Conservation (phyloP, 2,797 vertebrate species). For the Phrynocephalus forsythii region DNA sequence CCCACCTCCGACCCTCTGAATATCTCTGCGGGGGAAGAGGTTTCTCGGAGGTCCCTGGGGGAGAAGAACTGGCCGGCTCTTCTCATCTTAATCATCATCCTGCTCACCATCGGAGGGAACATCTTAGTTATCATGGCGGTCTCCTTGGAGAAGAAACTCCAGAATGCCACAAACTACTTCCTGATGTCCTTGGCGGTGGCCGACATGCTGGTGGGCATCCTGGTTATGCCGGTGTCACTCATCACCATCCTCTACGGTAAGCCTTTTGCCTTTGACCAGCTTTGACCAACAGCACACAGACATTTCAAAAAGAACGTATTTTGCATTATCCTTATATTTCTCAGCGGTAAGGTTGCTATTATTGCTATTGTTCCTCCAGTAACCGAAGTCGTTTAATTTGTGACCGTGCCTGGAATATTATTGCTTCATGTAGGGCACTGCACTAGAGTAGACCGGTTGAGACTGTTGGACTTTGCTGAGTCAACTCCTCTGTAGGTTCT, state of each 20-base stretch:
- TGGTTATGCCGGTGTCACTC: slow-evolving; percentile 96
- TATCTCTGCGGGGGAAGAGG: slow-evolving; percentile 66
- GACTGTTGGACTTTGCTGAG: no score
- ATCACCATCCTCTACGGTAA: slow-evolving; percentile 94
- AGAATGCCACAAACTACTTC: slow-evolving; percentile 98
- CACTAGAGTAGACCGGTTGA: no score
- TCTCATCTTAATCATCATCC: slow-evolving; percentile 90
- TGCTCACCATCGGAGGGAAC: slow-evolving; percentile 94
- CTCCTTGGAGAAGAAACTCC: slow-evolving; percentile 95
- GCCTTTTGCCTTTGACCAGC: slow-evolving; percentile 63
- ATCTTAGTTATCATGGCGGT: slow-evolving; percentile 96
- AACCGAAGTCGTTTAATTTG: no score
- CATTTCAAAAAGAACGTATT: no score
- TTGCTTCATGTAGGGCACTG: no score
- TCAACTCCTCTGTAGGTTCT: no score
- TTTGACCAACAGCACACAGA: no score
- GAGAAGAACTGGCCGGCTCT: slow-evolving; percentile 95
- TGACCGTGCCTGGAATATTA: no score
- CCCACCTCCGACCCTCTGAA: slow-evolving; percentile 72
- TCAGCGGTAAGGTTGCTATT: no score
- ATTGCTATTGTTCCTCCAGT: no score
- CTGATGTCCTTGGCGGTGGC: slow-evolving; percentile 95
- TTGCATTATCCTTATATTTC: no score
- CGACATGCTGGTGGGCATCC: slow-evolving; percentile 96
- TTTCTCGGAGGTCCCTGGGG: slow-evolving; percentile 65